These are phyloP conservation scores for Rutpela maculata DNA, from an alignment of 2,888 invertebrate species.

Conservation along the genomic window DNA sequence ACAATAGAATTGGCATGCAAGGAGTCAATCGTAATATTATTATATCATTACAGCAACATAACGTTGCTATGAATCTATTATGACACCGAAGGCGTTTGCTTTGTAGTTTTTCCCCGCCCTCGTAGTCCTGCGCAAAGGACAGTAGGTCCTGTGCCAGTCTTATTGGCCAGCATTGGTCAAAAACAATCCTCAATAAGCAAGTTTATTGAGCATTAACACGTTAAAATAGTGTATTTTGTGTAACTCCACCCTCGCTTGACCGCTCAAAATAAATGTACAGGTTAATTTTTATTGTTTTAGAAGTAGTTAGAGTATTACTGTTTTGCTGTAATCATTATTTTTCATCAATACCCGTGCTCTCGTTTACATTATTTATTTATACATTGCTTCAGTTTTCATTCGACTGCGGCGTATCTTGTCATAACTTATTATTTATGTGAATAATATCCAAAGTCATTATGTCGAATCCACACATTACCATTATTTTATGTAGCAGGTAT, in stretches of 20 bases:
- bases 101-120: constrained; percentile 65
- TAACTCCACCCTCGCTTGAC: constrained; percentile 63
- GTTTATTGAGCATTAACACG: constrained; percentile 53
- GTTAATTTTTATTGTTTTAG: constrained; percentile 44
- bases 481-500: constrained; percentile 50
- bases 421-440: constrained; percentile 60
- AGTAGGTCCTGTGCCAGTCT: constrained; percentile 52
- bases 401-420: constrained; percentile 56
- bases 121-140: constrained; percentile 64
- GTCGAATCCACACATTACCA: constrained; percentile 53
- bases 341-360: constrained; percentile 59
- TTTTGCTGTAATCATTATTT: constrained; percentile 55
- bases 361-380: constrained; percentile 62
- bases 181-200: constrained; percentile 43
- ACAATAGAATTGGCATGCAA: constrained; percentile 61
- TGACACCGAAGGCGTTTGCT: constrained; percentile 67
- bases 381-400: constrained; percentile 59
- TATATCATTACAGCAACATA: constrained; percentile 61
- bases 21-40: constrained; percentile 59
- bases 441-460: constrained; percentile 60
- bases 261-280: constrained; percentile 41
- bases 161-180: constrained; percentile 59
- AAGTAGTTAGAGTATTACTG: constrained; percentile 46
- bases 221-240: constrained; percentile 55
- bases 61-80: constrained; percentile 68